Conservation (phyloP, 2,888 invertebrate genomes). For the Tachina fera region DNA sequence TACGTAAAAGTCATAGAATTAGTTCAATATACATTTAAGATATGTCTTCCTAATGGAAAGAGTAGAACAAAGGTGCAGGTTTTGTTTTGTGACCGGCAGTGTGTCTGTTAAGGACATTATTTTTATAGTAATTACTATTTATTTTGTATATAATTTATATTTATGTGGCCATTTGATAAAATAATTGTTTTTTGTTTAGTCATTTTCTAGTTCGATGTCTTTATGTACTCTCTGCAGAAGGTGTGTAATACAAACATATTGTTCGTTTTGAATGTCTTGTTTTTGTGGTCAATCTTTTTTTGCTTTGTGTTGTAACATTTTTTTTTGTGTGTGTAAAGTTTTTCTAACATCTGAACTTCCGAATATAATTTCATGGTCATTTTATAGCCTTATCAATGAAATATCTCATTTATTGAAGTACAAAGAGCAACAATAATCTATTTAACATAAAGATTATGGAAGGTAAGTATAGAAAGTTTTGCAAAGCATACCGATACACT, state of each 20-base stretch:
- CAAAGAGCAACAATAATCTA: not conserved
- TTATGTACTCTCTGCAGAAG: slow-evolving; percentile 39
- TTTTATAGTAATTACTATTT: slow-evolving; percentile 35
- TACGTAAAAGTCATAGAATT: slow-evolving; percentile 42
- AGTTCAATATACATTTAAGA: not conserved
- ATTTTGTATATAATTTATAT: slow-evolving; percentile 35
- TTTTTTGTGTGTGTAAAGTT: slow-evolving; percentile 68
- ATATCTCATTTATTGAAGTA: not conserved
- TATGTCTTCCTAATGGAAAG: slow-evolving; percentile 7
- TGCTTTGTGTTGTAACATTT: slow-evolving; percentile 10
- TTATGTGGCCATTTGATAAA: slow-evolving; percentile 59
- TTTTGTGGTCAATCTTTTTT: slow-evolving; percentile 57
- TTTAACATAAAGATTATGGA: not conserved
- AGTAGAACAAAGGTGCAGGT: slow-evolving; percentile 38
- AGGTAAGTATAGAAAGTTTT: not conserved
- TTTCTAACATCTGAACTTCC: slow-evolving; percentile 80
- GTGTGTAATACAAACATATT: slow-evolving; percentile 53
- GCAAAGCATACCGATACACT: not conserved
- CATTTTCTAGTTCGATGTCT: slow-evolving; percentile 74
- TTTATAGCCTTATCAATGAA: slow-evolving; percentile 1
- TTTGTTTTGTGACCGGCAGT: slow-evolving; percentile 17
- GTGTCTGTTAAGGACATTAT: slow-evolving; percentile 53
- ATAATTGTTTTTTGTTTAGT: slow-evolving; percentile 79
- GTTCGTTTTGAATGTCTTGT: slow-evolving; percentile 42
- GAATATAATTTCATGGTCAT: slow-evolving; percentile 82